A percentile compares a stretch with the other conserved stretches of the same genome.
Conservation (phyloP, 2,888 invertebrate species). For the Galeopsomyia nigrocyanea region DNA sequence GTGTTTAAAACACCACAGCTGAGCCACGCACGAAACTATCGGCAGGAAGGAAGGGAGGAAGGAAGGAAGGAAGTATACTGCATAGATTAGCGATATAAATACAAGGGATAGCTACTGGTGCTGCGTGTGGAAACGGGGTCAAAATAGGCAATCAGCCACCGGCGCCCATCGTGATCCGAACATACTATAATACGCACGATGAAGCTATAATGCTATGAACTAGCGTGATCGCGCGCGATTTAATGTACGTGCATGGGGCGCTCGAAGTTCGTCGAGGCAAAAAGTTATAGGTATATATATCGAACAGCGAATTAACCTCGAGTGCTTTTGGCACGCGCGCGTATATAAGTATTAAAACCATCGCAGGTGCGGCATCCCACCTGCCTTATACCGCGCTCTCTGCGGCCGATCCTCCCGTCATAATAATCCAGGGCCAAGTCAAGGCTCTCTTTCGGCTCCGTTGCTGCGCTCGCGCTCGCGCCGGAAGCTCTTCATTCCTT, state of each 20-base stretch:
- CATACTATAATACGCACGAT: too few species aligned
- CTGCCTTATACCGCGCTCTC: too few species aligned
- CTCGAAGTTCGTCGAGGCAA: background rate
- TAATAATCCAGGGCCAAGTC: slow-evolving; percentile 25
- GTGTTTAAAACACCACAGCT: too few species aligned
- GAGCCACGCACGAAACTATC: too few species aligned
- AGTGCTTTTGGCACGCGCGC: slow-evolving; percentile 2
- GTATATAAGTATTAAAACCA: too few species aligned
- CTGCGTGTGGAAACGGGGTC: background rate
- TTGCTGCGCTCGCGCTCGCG: background rate
- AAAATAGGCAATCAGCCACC: slow-evolving; percentile 7
- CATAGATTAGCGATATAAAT: too few species aligned
- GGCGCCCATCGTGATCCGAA: too few species aligned
- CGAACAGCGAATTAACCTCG: slow-evolving; percentile 16
- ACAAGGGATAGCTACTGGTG: too few species aligned
- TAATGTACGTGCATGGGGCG: background rate
- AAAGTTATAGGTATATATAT: background rate
- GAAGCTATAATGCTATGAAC: background rate
- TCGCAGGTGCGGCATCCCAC: slow-evolving; percentile 15
- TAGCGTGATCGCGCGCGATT: background rate
- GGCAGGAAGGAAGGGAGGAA: too few species aligned
- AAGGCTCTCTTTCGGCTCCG: background rate
- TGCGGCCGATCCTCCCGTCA: slow-evolving; percentile 12
- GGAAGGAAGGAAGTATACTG: too few species aligned
- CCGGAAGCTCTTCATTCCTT: slow-evolving; percentile 16